Evolutionary conservation across 2,888 invertebrate genomes (phyloP), one percentile per base, ranked within the genome.

Genomic region (Morpho achilles): DNA sequence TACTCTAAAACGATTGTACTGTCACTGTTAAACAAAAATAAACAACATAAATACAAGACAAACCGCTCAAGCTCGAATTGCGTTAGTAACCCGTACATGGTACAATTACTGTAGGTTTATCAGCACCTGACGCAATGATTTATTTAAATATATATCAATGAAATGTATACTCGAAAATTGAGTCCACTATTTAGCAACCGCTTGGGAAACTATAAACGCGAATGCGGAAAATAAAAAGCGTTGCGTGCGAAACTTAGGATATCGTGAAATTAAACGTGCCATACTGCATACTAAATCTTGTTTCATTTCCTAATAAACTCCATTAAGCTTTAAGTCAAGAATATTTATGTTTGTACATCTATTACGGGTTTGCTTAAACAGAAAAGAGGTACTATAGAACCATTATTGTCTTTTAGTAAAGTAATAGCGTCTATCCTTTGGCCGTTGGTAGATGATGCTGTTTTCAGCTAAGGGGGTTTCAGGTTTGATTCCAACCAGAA

Each of bases 71-170:
- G 59, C 49, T 56, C 22, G 39, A 16, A 42, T 47, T 57, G 46
- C 54, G 61, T 54, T 42, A 23, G 48, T 59, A 55, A 53, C 55
- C 58, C 58, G 59, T 59, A 64, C 62, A 65, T 60, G 61, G 63
- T 59, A 59, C 59, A 64, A 62, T 66, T 66, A 66, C 58, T 58
- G 63, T 61, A 56, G 55, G 64, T 50, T 56, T 58, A 66, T 64
- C 62, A 56, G 59, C 55, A 23, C 58, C 51, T 54, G 47, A 54
- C 61, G 61, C 64, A 60, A 56, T 50, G 65, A 58, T 63, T 66
- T 65, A 66, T 65, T 68, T 66, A 62, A 68, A 67, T 67, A 62
- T 62, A 61, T 64, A 66, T 67, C 65, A 67, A 67, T 63, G 64
- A 59, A 61, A 65, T 63, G 63, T 58, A 61, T 58, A 61, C 61